Evolutionary conservation across 2,797 vertebrate genomes (phyloP), one percentile per base, ranked within the genome.

Genomic region (Anas flavirostris): DNA sequence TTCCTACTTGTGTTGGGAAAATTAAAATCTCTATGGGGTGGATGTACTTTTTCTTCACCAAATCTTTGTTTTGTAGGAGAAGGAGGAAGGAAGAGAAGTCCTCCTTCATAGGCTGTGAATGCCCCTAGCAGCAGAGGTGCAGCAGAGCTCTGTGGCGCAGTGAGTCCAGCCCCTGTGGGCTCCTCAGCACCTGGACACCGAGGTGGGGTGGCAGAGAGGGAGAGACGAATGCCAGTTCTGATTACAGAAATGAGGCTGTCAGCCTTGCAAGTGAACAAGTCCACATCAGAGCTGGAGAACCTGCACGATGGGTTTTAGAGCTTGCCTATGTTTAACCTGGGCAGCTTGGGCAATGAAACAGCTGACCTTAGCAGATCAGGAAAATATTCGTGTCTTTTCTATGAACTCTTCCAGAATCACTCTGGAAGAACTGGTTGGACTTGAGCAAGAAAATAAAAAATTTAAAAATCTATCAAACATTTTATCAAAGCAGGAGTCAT

Each of bases 251-350:
- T 6, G 3, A 55, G 66, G 12, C 22, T 52, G 86, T 55, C 37
- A 16, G 16, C 29, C 67, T 83, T 66, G 41, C 86, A 63, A 84
- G 73, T 4, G 41, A 88, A 86, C 92, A n/a, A 72, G 25, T n/a
- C 58, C 62, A 41, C 56, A 22, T 41, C 6, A 8, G 9, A 16
- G 8, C 56, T 72, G 81, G 94, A 90, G 90, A 94, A 90, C 73
- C 82, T 87, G 94, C 62, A 58, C 78, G 74, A 72, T 81, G 78
- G 46, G 72, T 92, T 94, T 63, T 74, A 88, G 69, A 60, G 91
- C 67, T 87, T 48, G 72, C 63, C 94, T 95, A 76, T 92, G 87
- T 91, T 96, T 90, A 95, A 96, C 83, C 94, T 92, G 84, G 62
- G 44, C 73, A 82, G 13, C 84, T 79, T 50, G 74, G 82, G 75